Base-by-base conservation (phyloP, 1,140 invertebrate genomes). In the Lucilia cuprina region DNA sequence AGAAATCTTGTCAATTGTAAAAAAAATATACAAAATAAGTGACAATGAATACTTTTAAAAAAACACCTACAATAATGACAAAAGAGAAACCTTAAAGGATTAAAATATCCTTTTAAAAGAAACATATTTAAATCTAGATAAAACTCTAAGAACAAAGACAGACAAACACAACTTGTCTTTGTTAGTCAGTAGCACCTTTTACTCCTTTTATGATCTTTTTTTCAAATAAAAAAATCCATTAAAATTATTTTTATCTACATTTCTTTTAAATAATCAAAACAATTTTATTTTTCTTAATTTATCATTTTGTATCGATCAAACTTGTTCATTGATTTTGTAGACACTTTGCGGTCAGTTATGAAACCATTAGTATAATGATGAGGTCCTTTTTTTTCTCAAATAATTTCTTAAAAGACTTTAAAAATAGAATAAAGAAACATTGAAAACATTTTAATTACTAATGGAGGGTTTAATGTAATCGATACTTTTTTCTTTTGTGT, bases 261-360 rank as follows among this genome's bases (percentile, higher is more conserved):
- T 70, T 70, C 19, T 19, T 9, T 70, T 25, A 70, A 70, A 70
- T 12, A 21, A 21, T 21, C n/a, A 21, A 21, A 9, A 70, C 5
- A 70, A 70, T 21, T 19, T 3, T 17, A 25, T 5, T 10, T 4
- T 21, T 5, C 5, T n/a, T n/a, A 70, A 21, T 70, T 70, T 70
- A 70, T 70, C 65, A 70, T 21, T 25, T 21, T n/a, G 12, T 1
- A 70, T 70, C 19, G n/a, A 70, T 70, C 65, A 21, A 70, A 70
- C 0, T 19, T 21, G n/a, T 25, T 70, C 65, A 70, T 19, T 70
- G 19, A 70, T 70, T 19, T 25, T 21, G 10, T 70, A 70, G 65
- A 70, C 19, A 70, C 65, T 70, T 70, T 70, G 65, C 65, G 65
- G 65, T 70, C 65, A 70, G 25, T 70, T 70, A 70, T 70, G 65